Base-by-base conservation (phyloP, 2,888 invertebrate genomes). In the Dichetophora obliterata region DNA sequence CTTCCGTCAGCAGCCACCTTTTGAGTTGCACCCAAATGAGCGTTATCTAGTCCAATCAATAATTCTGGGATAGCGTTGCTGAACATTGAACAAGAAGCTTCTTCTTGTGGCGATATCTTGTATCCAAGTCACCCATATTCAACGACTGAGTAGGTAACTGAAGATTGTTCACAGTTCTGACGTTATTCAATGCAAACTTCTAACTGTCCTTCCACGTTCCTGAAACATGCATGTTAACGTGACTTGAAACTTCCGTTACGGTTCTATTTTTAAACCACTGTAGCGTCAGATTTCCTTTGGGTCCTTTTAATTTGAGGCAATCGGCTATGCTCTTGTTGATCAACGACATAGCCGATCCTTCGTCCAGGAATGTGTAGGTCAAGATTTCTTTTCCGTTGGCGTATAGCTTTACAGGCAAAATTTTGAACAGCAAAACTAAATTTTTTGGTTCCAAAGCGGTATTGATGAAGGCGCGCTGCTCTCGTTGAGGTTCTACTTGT, bases 191-290 rank as follows among this genome's bases (percentile, higher is more conserved):
- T 9, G 54, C 24, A 43, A 76, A 81, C 14, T 24, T 65, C 37
- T 59, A 78, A n/a, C 63, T 66, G 19, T 48, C 22, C n/a, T 31
- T 34, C n/a, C 66, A 14, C 1, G 54, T 22, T 27, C 79, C 80
- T 0, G 77, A 80, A 16, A 80, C 76, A 27, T 78, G 72, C 34
- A 80, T 27, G 11, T 75, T 43, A 5, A 78, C 75, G 19, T 66
- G 57, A 24, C 43, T 76, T 14, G 80, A 75, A n/a, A 65, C 14
- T 61, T 77, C 75, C 11, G 77, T 77, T 9, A 72, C 54, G 65
- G 70, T 19, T 78, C 31, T 79, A 52, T 79, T 75, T 11, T 77
- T 78, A 54, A 79, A 78, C 79, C 78, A 82, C 59, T 80, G 77
- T 9, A 81, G 34, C 0, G 70, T 79, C 22, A 81, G 73, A 0